Evolutionary conservation across 2,113 vertebrate genomes (phyloP).

Genomic region (Datnioides undecimradiatus): DNA sequence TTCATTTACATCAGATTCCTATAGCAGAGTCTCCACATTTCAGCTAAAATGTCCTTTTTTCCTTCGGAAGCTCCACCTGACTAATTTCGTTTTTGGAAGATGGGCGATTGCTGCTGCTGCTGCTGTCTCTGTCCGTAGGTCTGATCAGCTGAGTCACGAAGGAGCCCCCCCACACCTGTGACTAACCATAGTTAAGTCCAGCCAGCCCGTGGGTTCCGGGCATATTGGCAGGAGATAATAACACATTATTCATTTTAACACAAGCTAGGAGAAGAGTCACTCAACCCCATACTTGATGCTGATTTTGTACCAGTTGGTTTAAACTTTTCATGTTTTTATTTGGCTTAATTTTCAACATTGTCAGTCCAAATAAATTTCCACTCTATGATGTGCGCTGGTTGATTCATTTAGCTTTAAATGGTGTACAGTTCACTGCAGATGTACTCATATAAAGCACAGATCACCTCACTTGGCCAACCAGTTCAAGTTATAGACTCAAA

Average conservation of each 20-base stretch:
- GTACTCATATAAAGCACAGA: neutral
- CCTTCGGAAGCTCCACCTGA: neutral
- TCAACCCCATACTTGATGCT: too few relatives aligned
- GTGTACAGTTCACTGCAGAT: neutral
- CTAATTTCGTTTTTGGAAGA: neutral
- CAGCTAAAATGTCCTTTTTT: too few relatives aligned
- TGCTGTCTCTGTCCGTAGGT: neutral
- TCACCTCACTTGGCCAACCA: neutral
- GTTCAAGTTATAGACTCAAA: neutral
- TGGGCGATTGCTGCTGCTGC: neutral
- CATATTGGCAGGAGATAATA: too few relatives aligned
- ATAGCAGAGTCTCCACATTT: neutral
- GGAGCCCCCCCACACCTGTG: neutral
- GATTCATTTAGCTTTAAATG: neutral
- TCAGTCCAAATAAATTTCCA: neutral
- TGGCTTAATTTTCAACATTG: neutral
- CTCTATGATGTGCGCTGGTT: neutral
- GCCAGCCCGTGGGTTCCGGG: neutral
- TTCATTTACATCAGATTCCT: neutral
- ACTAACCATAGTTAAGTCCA: neutral
- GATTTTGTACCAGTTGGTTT: neutral
- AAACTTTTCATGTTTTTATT: too few relatives aligned
- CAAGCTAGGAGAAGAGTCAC: too few relatives aligned
- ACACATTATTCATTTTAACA: neutral
- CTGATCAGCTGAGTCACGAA: constrained; percentile 2